phyloP scores from a whole-genome alignment of 2,113 vertebrate species.

The Silurus asotus region DNA sequence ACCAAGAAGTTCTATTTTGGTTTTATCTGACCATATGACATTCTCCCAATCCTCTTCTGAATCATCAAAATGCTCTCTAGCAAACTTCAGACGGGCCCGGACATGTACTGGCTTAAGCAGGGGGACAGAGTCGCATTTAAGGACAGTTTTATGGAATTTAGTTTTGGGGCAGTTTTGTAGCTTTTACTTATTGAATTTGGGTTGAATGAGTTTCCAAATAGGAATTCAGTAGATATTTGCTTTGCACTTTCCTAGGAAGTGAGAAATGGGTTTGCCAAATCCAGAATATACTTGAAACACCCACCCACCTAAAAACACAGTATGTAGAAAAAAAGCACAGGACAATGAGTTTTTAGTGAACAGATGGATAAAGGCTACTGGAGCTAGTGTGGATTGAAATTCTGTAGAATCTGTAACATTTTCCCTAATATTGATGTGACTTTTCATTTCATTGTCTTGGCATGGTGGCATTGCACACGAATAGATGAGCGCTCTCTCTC shows the following conservation, averaged over 20 bases:
- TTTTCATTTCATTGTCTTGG: neutral
- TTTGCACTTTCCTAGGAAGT: neutral
- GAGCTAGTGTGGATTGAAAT: neutral
- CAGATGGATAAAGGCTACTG: neutral
- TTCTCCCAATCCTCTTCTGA: too few relatives aligned
- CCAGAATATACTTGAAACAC: neutral
- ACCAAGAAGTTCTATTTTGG: too few relatives aligned
- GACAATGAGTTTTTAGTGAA: neutral
- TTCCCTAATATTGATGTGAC: neutral
- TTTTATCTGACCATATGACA: too few relatives aligned
- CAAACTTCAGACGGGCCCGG: too few relatives aligned
- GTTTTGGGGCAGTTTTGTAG: neutral
- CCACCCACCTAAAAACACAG: neutral
- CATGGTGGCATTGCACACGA: neutral
- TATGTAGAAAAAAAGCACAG: neutral
- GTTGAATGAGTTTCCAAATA: neutral
- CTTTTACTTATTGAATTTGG: neutral
- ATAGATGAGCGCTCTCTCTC: neutral
- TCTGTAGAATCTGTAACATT: neutral
- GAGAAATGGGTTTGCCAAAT: neutral
- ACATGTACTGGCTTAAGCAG: too few relatives aligned
- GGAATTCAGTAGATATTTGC: neutral
- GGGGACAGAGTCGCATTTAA: neutral
- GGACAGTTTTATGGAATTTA: neutral
- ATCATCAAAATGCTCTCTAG: too few relatives aligned